Conservation (phyloP, 2,113 vertebrate genomes). For the Probosciger aterrimus region DNA sequence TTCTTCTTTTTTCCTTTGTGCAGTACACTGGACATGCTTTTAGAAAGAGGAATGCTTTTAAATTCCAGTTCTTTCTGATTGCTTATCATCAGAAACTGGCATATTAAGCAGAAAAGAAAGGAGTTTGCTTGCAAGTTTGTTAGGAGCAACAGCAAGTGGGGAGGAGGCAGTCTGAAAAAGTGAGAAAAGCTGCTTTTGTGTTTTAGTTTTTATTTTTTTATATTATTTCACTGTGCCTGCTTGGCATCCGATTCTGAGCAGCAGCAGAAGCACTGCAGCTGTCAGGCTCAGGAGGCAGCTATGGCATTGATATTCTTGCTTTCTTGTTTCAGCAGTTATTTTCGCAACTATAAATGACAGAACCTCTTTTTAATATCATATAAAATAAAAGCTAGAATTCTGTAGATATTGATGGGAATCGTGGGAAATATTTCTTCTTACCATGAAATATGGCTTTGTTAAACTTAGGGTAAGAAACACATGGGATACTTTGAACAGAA, state of each 20-base stretch:
- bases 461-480: background rate
- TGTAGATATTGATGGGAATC: constrained; percentile 17
- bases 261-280: background rate
- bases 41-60: background rate
- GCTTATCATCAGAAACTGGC: background rate
- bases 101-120: background rate
- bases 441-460: background rate
- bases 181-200: background rate
- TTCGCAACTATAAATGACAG: constrained; percentile 43
- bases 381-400: constrained; percentile 39
- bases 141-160: background rate
- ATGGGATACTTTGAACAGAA: background rate
- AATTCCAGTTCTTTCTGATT: background rate
- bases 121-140: background rate
- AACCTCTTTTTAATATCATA: constrained; percentile 10
- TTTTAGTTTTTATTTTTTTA: background rate
- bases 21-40: background rate
- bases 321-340: constrained; percentile 42
- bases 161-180: background rate
- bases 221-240: background rate
- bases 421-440: constrained; percentile 21
- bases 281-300: constrained; percentile 21
- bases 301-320: constrained; percentile 1
- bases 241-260: background rate
- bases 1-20: background rate